These are phyloP conservation scores for Craseonycteris thonglongyai DNA, from an alignment of 2,113 vertebrate species.

Conservation along the genomic window DNA sequence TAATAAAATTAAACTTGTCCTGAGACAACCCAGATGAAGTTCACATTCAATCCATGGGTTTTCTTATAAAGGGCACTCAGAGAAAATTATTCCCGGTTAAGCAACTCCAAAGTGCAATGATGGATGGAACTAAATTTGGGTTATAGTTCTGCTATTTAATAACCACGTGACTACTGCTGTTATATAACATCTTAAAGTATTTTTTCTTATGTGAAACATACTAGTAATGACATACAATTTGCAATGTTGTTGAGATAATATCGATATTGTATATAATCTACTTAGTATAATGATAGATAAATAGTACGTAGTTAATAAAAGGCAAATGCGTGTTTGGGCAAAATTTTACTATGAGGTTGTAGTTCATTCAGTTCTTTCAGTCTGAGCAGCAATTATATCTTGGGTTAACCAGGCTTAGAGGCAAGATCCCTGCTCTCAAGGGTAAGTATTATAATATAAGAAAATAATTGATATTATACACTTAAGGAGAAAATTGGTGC, in stretches of 20 bases:
- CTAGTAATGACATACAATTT: not conserved
- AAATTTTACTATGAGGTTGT: not conserved
- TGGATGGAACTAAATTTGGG: not conserved
- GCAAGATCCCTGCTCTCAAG: not conserved
- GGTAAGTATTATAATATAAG: not conserved
- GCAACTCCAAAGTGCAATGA: not conserved
- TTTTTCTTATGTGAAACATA: not conserved
- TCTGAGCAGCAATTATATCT: not conserved
- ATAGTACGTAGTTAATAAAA: not conserved
- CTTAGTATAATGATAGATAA: not conserved
- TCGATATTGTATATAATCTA: not conserved
- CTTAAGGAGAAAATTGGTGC: not conserved
- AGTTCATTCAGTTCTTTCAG: not conserved
- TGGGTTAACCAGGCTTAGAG: not conserved
- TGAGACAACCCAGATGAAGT: not conserved
- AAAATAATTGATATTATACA: not conserved
- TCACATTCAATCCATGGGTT: not conserved
- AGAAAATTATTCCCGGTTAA: not conserved
- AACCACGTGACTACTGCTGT: not conserved
- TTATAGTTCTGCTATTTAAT: not conserved
- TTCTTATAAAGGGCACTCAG: not conserved
- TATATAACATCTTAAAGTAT: not conserved
- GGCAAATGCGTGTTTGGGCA: not conserved
- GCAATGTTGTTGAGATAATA: not conserved
- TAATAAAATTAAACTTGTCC: not conserved